Evolutionary conservation across 1,140 invertebrate genomes (phyloP).

Genomic region (Vanessa atalanta): DNA sequence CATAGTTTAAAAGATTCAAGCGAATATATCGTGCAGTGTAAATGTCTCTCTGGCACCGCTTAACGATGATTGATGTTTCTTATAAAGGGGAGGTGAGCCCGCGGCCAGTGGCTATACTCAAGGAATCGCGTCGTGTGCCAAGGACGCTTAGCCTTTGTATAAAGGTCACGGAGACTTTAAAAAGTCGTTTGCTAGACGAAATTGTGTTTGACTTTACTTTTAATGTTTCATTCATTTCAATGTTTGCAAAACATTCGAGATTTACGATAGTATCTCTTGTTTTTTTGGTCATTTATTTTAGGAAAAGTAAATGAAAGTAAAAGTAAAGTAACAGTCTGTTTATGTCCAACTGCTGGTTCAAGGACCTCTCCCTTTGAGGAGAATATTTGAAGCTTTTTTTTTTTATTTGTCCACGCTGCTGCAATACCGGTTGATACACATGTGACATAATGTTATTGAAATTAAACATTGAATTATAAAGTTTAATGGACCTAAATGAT

Average conservation of each 20-base stretch:
- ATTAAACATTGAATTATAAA: too few species aligned
- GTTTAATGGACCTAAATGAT: too few species aligned
- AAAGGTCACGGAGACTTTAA: conserved; percentile 17
- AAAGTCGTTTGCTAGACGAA: conserved; percentile 5
- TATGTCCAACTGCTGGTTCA: too few species aligned
- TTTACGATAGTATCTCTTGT: too few species aligned
- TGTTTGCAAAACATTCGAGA: background rate
- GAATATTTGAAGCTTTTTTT: too few species aligned
- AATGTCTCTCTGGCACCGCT: conserved; percentile 24
- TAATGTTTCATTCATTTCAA: conserved; percentile 4
- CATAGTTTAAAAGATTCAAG: background rate
- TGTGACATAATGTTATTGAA: too few species aligned
- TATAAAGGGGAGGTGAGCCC: conserved; percentile 27
- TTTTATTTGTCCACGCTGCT: too few species aligned
- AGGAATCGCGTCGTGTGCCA: conserved; percentile 1
- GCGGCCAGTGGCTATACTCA: conserved; percentile 8
- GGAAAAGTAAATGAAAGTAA: too few species aligned
- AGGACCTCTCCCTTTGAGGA: too few species aligned
- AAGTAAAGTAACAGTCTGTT: too few species aligned
- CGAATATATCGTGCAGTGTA: conserved; percentile 18
- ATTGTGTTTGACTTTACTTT: conserved; percentile 8
- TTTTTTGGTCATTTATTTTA: too few species aligned
- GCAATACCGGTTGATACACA: too few species aligned
- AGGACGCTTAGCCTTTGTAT: conserved; percentile 12
- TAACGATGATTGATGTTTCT: conserved; percentile 46